A percentile compares a stretch with the other conserved stretches of the same genome.
Evolutionary conservation across 2,797 vertebrate genomes (phyloP).

Genomic region (Takifugu rubripes): DNA sequence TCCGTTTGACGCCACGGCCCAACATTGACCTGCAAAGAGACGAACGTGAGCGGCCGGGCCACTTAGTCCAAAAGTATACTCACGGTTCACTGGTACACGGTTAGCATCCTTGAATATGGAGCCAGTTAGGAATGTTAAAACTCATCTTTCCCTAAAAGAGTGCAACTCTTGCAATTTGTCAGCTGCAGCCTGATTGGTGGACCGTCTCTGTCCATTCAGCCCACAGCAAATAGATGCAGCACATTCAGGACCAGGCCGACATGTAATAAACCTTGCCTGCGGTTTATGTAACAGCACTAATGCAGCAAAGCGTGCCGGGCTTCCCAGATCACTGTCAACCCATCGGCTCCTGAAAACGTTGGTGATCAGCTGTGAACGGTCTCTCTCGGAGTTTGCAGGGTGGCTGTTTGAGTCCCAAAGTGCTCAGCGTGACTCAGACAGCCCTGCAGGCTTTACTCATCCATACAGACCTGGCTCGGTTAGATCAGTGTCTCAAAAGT

Average conservation of each 20-base stretch:
- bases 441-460: conserved; percentile 36
- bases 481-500: neutral
- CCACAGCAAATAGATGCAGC: neutral
- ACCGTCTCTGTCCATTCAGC: neutral
- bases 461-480: neutral
- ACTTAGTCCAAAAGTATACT: neutral
- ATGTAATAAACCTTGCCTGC: conserved; percentile 22
- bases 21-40: conserved; percentile 77
- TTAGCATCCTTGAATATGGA: too few species aligned
- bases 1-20: conserved; percentile 86
- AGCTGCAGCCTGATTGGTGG: neutral
- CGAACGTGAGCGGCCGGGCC: neutral
- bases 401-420: neutral
- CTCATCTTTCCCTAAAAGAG: too few species aligned
- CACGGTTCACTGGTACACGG: too few species aligned
- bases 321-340: conserved; percentile 1
- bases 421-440: conserved; percentile 36
- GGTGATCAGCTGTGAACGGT: too few species aligned
- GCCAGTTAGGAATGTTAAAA: too few species aligned
- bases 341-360: neutral
- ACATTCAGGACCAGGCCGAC: neutral
- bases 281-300: conserved; percentile 37
- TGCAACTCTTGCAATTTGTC: neutral
- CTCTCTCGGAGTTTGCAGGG: neutral
- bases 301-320: neutral